Percentiles rank a stretch among this genome's conserved stretches.
Conservation (phyloP, 2,113 vertebrate species). For the Sphaerodactylus townsendi region DNA sequence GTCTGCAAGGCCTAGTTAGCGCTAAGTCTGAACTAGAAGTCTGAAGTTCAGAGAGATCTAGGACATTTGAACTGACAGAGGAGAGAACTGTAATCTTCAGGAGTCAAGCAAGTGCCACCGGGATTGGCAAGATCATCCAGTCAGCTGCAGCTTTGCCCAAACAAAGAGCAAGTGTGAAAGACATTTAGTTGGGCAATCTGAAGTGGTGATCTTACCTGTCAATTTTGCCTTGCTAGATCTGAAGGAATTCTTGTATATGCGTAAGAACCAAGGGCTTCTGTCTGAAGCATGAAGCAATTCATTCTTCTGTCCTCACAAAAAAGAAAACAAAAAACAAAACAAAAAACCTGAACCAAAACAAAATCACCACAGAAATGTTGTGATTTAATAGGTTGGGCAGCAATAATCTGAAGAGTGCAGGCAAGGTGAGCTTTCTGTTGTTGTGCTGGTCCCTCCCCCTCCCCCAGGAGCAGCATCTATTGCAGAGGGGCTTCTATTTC, state of each 20-base stretch:
- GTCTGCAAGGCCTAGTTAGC: neutral
- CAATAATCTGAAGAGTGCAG: no score
- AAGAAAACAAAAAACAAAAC: no score
- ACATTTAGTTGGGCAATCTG: neutral
- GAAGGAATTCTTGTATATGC: neutral
- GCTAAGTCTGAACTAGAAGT: neutral
- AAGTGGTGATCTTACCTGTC: neutral
- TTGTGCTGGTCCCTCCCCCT: neutral
- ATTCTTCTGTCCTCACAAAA: no score
- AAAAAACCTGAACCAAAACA: no score
- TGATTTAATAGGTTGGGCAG: neutral
- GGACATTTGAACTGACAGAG: no score
- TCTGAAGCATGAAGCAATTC: no score
- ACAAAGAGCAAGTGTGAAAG: neutral
- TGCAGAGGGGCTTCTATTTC: neutral
- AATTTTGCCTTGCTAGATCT: no score
- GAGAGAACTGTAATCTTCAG: neutral
- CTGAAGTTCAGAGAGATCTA: neutral
- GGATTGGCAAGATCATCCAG: neutral
- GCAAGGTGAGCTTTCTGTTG: no score
- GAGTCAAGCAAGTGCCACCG: neutral
- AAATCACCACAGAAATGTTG: neutral
- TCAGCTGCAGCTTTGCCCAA: neutral
- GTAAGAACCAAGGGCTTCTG: no score
- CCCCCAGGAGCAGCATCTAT: neutral